Conservation (phyloP, 2,797 vertebrate genomes). For the Poeciliopsis turneri region DNA sequence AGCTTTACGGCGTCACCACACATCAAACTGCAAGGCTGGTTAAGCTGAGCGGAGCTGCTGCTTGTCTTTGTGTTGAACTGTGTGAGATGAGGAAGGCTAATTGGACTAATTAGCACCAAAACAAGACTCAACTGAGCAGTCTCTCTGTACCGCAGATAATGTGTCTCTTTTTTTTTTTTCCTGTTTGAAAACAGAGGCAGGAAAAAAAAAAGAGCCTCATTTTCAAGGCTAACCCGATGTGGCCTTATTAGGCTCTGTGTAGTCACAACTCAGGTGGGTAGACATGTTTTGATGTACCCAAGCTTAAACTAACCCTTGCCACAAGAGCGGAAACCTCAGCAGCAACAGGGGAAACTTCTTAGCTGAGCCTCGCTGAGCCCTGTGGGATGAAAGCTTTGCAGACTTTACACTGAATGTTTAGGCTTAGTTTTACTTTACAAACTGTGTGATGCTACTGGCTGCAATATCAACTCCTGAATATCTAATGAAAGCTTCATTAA, state of each 20-base stretch:
- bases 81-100: slow-evolving; percentile 70
- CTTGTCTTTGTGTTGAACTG: slow-evolving; percentile 69
- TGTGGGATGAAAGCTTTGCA: slow-evolving; percentile 42
- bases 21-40: slow-evolving; percentile 64
- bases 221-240: slow-evolving; percentile 55
- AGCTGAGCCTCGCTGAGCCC: slow-evolving; percentile 19
- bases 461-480: slow-evolving; percentile 15
- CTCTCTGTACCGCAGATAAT: slow-evolving; percentile 66
- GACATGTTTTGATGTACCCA: slow-evolving; percentile 48
- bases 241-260: slow-evolving; percentile 42
- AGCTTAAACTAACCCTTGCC: slow-evolving; percentile 54
- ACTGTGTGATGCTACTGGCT: slow-evolving; percentile 10
- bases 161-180: slow-evolving; percentile 48
- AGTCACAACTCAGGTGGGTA: slow-evolving; percentile 31
- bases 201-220: slow-evolving; percentile 45
- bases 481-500: slow-evolving; percentile 26
- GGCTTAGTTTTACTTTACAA: slow-evolving; percentile 24
- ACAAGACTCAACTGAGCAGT: slow-evolving; percentile 65
- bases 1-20: slow-evolving; percentile 56
- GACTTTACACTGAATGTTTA: slow-evolving; percentile 32
- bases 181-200: slow-evolving; percentile 26
- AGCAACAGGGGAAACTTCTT: slow-evolving; percentile 9
- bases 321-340: slow-evolving; percentile 30
- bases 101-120: slow-evolving; percentile 78
- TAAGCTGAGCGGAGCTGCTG: slow-evolving; percentile 52